Conservation (phyloP, 2,888 invertebrate species). For the Schizaphis graminum region DNA sequence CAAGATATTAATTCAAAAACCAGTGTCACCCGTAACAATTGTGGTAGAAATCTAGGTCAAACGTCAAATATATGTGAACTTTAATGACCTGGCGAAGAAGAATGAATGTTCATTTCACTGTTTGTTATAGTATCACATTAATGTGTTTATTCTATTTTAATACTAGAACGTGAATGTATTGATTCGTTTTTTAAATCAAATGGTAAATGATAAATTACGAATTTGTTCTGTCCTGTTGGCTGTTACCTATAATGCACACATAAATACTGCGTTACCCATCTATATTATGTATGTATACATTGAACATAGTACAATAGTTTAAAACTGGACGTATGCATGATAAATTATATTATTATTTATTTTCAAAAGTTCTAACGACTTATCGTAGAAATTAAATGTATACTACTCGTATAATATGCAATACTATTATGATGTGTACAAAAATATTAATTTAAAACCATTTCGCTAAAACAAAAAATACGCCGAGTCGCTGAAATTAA, state of each 20-base stretch:
- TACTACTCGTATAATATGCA: background rate
- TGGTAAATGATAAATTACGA: constrained; percentile 30
- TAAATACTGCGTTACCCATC: background rate
- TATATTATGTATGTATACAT: background rate
- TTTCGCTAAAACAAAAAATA: background rate
- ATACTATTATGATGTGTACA: background rate
- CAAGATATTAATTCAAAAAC: constrained; percentile 32
- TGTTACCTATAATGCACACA: background rate
- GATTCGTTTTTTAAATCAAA: constrained; percentile 20
- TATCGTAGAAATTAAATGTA: background rate
- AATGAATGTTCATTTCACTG: background rate
- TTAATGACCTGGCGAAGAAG: constrained; percentile 2
- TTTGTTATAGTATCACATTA: background rate
- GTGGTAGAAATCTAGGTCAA: constrained; percentile 37
- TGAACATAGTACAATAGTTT: background rate
- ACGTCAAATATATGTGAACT: constrained; percentile 35
- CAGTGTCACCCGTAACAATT: constrained; percentile 29
- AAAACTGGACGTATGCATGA: background rate
- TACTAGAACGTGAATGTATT: constrained; percentile 1
- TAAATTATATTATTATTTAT: background rate
- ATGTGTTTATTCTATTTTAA: constrained; percentile 13
- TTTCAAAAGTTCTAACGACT: background rate
- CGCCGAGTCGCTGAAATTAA: background rate
- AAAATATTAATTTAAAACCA: background rate
- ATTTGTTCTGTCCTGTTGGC: background rate